phyloP scores from a whole-genome alignment of 1,140 invertebrate genomes.

The Lepidurus packardi region DNA sequence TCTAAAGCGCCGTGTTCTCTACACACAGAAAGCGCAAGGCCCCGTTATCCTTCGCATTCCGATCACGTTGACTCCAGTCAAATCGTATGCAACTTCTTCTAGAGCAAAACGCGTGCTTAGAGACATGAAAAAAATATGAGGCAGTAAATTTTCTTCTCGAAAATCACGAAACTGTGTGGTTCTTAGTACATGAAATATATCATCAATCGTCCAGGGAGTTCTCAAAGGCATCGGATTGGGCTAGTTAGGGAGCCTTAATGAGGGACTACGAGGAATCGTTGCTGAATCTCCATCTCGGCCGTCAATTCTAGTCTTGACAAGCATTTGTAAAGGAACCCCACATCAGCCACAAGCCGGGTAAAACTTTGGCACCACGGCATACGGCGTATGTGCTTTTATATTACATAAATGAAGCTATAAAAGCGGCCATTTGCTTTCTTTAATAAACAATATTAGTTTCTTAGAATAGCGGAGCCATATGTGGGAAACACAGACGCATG shows the following conservation, averaged over 20 bases:
- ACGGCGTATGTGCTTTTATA: not conserved
- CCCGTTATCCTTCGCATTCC: not conserved
- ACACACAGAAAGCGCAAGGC: not conserved
- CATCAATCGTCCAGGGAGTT: slow-evolving; percentile 13
- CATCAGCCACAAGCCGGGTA: too few relatives aligned
- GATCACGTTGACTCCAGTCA: slow-evolving; percentile 4
- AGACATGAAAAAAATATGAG: not conserved
- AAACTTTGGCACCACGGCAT: too few relatives aligned
- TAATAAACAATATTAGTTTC: slow-evolving; percentile 12
- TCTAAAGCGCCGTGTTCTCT: not conserved
- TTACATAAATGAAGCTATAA: slow-evolving; percentile 18
- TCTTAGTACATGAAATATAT: not conserved
- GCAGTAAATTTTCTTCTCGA: not conserved
- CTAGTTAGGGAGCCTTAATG: slow-evolving; percentile 10
- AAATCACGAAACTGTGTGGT: not conserved
- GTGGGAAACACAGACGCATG: not conserved
- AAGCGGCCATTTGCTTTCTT: not conserved
- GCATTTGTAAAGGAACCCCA: not conserved
- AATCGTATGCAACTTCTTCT: not conserved
- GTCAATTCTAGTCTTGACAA: not conserved
- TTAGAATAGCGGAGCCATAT: not conserved
- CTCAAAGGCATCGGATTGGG: not conserved
- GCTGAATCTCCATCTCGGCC: not conserved
- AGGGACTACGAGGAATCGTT: not conserved
- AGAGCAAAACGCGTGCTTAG: not conserved